Evolutionary conservation across 1,140 invertebrate genomes (phyloP).

Genomic region (Aphis craccivora): DNA sequence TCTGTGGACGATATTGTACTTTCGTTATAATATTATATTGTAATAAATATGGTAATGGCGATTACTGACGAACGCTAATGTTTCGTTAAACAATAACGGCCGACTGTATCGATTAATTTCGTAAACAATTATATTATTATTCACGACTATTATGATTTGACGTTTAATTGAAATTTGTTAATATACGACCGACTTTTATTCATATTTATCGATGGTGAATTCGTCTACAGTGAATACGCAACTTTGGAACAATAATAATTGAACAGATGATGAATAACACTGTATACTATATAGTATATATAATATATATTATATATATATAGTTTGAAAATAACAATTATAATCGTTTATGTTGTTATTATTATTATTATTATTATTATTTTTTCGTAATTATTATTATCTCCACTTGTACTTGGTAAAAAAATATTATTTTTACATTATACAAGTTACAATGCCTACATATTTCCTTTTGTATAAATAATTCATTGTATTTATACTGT

Average conservation of each 20-base stretch:
- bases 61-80: neutral
- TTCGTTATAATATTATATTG: neutral
- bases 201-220: conserved; percentile 1
- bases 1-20: neutral
- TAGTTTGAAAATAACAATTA: neutral
- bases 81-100: neutral
- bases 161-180: conserved; percentile 14
- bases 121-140: conserved; percentile 20
- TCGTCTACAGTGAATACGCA: neutral
- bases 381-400: neutral
- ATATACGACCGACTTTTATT: neutral
- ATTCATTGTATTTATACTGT: neutral
- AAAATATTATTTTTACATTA: conserved; percentile 33
- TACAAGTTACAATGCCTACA: neutral
- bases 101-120: neutral
- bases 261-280: conserved; percentile 30
- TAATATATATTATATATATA: neutral
- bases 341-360: neutral
- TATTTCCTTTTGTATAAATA: conserved; percentile 3
- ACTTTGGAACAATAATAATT: neutral
- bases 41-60: neutral
- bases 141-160: neutral
- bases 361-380: neutral
- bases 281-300: neutral
- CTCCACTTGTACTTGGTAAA: neutral